phyloP scores from a whole-genome alignment of 2,113 vertebrate species.

The Otocyon megalotis region DNA sequence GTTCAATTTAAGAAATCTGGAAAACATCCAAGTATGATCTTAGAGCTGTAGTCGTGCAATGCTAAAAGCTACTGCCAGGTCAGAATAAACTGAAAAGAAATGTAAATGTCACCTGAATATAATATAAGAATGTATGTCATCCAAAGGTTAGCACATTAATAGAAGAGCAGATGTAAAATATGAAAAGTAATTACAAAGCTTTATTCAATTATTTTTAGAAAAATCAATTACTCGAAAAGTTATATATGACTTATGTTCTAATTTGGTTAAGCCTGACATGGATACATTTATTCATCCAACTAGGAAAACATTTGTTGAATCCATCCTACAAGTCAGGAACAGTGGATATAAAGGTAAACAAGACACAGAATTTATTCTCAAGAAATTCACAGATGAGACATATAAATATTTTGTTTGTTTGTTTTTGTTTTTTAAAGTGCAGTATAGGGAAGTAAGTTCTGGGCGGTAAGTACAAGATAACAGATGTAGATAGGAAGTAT shows the following conservation, averaged over 20 bases:
- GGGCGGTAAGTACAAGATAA: not conserved
- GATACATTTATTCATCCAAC: not conserved
- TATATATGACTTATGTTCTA: not conserved
- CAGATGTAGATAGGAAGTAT: not conserved
- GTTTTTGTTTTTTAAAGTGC: not conserved
- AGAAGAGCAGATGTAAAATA: constrained; percentile 41
- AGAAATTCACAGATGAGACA: not conserved
- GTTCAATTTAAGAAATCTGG: constrained; percentile 70
- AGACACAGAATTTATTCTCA: not conserved
- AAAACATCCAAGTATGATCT: constrained; percentile 71
- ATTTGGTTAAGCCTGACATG: constrained; percentile 11
- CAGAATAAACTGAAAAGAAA: constrained; percentile 58
- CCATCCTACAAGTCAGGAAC: not conserved
- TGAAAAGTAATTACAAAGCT: constrained; percentile 51
- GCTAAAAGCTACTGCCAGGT: constrained; percentile 46
- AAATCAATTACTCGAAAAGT: constrained; percentile 45
- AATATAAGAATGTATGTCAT: constrained; percentile 49
- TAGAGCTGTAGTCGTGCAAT: not conserved
- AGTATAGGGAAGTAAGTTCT: not conserved
- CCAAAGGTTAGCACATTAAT: constrained; percentile 63
- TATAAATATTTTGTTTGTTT: not conserved
- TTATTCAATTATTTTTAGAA: constrained; percentile 69
- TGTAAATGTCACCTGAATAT: constrained; percentile 58
- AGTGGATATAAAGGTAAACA: not conserved
- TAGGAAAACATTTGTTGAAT: not conserved